Percentiles rank a stretch among this genome's conserved stretches.
Evolutionary conservation across 2,888 invertebrate genomes (phyloP).

Genomic region (Octodonta nipae): DNA sequence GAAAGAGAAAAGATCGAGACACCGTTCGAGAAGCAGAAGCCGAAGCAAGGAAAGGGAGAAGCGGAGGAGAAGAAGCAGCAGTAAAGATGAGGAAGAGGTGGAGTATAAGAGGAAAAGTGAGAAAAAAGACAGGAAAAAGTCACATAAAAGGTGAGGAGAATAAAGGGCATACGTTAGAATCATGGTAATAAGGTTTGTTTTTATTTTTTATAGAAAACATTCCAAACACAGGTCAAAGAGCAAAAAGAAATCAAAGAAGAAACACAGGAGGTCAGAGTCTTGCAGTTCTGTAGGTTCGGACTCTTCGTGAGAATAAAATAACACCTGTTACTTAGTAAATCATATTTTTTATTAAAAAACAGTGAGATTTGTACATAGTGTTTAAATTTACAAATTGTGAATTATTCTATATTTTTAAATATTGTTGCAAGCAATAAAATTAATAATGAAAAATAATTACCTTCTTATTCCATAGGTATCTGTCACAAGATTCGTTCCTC

Average conservation of each 20-base stretch:
- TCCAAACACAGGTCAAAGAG: constrained; percentile 25
- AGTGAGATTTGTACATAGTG: no score
- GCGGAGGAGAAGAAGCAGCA: constrained; percentile 8
- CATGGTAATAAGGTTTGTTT: background rate
- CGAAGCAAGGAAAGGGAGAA: constrained; percentile 8
- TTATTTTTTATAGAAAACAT: constrained; percentile 24
- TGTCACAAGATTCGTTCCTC: no score
- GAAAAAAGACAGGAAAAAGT: constrained; percentile 37
- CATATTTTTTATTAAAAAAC: no score
- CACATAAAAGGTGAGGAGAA: constrained; percentile 35
- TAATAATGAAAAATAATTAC: no score
- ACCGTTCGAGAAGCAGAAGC: constrained; percentile 6
- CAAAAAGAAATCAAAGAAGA: constrained; percentile 28
- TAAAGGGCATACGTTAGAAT: background rate
- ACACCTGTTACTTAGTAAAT: no score
- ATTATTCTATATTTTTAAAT: no score
- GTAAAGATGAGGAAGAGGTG: constrained; percentile 16
- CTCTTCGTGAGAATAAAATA: no score
- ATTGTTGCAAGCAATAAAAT: no score
- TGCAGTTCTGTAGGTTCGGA: no score
- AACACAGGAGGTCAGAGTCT: constrained; percentile 18
- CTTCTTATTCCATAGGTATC: no score
- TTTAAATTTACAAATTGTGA: no score
- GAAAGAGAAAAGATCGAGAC: constrained; percentile 21
- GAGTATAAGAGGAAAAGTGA: constrained; percentile 11